Evolutionary conservation across 2,113 vertebrate genomes (phyloP), one percentile per base, ranked within the genome.

Genomic region (Rynchops niger): DNA sequence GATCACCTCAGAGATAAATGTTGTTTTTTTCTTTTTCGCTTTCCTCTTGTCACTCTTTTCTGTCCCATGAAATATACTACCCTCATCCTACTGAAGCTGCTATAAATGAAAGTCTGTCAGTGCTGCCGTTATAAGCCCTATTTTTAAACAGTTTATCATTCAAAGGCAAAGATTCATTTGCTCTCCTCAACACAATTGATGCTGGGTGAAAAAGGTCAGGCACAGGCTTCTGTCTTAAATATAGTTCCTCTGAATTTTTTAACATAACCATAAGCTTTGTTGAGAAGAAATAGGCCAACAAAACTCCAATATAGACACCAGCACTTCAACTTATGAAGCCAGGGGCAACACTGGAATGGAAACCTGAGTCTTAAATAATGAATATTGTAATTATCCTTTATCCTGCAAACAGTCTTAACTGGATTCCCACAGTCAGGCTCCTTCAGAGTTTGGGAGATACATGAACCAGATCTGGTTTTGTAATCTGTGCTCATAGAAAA

Each of bases 1-100:
- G 72, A 97, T 82, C 91, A 81, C 79, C 90, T 96, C 91, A 56
- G 65, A 97, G 91, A 96, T 82, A 95, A 97, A 98, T 93, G 82
- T 62, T 66, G 80, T 92, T 97, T 82, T 94, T 90, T 95, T 94
- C 82, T 88, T 94, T 67, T 36, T 71, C 42, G 65, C 34, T 86
- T 63, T 74, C 66, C 58, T 84, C 42, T 69, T 55, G 10, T 80
- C 20, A 2, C 23, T 95, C 6, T 23, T 62, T 62, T 78, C 70
- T 94, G 88, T 59, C 58, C 90, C 53, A 30, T 93, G 74, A 95
- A 93, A 96, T 85, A 93, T 59, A 81, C 78, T 92, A 52, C 36
- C 9, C 3, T 86, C 25, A 4, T 73, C 21, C 7, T 81, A 27
- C 52, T 42, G 56, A 96, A 92, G 81, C 30, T 86, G 59, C 81